Percentiles rank a stretch among this genome's conserved stretches.
These are phyloP conservation scores for Uropetala carovei DNA, from an alignment of 2,888 invertebrate genomes.

Conservation along the genomic window DNA sequence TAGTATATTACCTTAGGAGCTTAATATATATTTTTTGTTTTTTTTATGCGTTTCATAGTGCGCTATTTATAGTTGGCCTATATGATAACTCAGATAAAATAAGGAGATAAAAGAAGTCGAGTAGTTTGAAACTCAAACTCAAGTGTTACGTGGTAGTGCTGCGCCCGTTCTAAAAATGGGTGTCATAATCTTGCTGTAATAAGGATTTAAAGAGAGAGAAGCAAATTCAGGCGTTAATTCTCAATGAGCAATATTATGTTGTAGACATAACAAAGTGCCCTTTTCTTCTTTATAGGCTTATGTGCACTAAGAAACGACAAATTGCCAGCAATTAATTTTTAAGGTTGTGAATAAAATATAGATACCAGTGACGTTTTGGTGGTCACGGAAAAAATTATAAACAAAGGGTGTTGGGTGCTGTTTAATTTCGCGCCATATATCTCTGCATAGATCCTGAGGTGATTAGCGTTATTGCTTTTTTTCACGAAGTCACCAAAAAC, in stretches of 20 bases:
- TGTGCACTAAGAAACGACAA: conserved; percentile 25
- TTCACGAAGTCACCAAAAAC: background rate
- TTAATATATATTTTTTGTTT: conserved; percentile 50
- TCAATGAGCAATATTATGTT: conserved; percentile 59
- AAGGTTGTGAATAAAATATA: conserved; percentile 13
- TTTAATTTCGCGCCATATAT: no score
- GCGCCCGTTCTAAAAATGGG: background rate
- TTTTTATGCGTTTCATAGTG: conserved; percentile 7
- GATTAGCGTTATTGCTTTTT: no score
- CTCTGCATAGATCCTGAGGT: no score
- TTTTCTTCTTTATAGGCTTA: conserved; percentile 59
- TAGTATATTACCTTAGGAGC: background rate
- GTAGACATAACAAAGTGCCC: conserved; percentile 51
- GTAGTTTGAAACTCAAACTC: background rate
- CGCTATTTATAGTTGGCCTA: conserved; percentile 54
- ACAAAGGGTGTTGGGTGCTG: background rate
- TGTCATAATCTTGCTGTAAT: background rate
- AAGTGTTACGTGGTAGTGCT: background rate
- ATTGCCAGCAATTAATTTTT: background rate
- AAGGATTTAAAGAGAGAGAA: background rate
- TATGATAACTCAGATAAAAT: conserved; percentile 2
- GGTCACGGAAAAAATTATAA: background rate
- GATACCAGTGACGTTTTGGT: background rate
- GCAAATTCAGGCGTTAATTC: background rate
- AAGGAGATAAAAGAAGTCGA: background rate